These are phyloP conservation scores for Drosophila tristis DNA, from an alignment of 1,140 invertebrate species.

Conservation along the genomic window DNA sequence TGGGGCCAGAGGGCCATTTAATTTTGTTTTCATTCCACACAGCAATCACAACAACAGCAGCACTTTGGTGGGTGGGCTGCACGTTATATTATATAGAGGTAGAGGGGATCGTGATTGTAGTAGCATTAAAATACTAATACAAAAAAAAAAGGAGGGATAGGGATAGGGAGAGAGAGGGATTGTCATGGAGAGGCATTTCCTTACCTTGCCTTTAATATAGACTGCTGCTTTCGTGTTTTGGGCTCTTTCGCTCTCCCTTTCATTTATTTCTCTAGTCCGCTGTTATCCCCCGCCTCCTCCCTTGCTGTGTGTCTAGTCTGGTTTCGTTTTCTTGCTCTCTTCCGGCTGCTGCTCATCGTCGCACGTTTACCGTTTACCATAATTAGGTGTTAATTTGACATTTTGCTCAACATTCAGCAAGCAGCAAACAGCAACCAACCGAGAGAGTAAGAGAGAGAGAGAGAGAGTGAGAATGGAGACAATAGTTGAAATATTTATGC, in stretches of 20 bases:
- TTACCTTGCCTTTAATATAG: too few species aligned
- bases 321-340: constrained; percentile 10
- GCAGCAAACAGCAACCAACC: constrained; percentile 8
- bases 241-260: not conserved
- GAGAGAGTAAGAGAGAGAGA: constrained; percentile 16
- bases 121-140: too few species aligned
- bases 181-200: too few species aligned
- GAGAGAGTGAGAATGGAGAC: constrained; percentile 2
- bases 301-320: not conserved
- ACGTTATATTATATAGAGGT: too few species aligned
- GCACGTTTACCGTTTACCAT: constrained; percentile 54
- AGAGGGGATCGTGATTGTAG: too few species aligned
- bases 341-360: constrained; percentile 7
- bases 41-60: not conserved
- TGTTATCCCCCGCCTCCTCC: not conserved
- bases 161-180: too few species aligned
- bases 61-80: constrained; percentile 7
- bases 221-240: too few species aligned
- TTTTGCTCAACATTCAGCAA: constrained; percentile 56
- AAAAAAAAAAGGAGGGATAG: too few species aligned
- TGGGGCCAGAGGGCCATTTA: constrained; percentile 1
- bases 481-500: constrained; percentile 68
- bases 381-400: constrained; percentile 77
- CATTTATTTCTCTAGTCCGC: too few species aligned
- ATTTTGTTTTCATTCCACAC: constrained; percentile 27